These are phyloP conservation scores for Sarcophaga rosellei DNA, from an alignment of 2,888 invertebrate genomes.

Conservation along the genomic window DNA sequence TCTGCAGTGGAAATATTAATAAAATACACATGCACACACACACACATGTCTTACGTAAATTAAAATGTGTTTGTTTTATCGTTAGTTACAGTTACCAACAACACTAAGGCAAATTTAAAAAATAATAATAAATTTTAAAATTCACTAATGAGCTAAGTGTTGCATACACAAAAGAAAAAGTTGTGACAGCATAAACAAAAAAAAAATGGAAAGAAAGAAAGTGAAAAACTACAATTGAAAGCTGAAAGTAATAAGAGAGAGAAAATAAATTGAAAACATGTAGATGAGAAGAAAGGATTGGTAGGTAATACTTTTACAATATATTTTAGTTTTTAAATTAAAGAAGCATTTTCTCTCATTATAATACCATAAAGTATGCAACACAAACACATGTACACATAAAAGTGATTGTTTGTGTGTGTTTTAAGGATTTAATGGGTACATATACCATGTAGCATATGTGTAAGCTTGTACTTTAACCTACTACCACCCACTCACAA, in stretches of 20 bases:
- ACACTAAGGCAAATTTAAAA: constrained; percentile 11
- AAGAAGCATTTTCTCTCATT: constrained; percentile 31
- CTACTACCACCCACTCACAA: background rate
- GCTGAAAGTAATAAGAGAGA: background rate
- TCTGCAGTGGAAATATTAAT: constrained; percentile 3
- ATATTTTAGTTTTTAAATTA: constrained; percentile 49
- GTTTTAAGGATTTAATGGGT: background rate
- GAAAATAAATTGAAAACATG: background rate
- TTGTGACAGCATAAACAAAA: constrained; percentile 19
- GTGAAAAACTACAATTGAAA: no score
- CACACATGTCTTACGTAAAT: constrained; percentile 14
- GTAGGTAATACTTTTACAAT: constrained; percentile 13
- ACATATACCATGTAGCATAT: background rate
- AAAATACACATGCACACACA: constrained; percentile 15
- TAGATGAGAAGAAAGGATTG: constrained; percentile 28
- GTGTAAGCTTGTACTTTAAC: constrained; percentile 1
- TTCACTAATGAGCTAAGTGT: constrained; percentile 78
- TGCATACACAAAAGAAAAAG: constrained; percentile 32
- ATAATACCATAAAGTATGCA: constrained; percentile 3
- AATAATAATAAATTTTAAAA: constrained; percentile 72
- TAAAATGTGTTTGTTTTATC: constrained; percentile 40
- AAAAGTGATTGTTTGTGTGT: background rate
- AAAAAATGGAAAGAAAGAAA: constrained; percentile 43
- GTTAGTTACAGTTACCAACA: constrained; percentile 40
- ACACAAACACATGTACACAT: constrained; percentile 11